Evolutionary conservation across 2,888 invertebrate genomes (phyloP).

Genomic region (Axea sp.): DNA sequence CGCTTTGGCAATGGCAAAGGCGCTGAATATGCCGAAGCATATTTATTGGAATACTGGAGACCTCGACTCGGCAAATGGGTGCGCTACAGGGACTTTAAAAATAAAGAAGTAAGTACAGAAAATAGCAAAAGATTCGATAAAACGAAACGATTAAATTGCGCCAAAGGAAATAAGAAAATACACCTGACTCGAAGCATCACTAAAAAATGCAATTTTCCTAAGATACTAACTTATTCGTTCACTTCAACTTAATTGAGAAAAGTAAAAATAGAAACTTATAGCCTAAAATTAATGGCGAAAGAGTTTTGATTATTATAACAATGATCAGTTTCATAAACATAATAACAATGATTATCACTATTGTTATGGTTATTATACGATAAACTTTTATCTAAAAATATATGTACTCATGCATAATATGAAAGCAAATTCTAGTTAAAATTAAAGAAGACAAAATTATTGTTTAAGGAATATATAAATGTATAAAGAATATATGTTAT

Average conservation of each 20-base stretch:
- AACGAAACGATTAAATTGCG: slow-evolving; percentile 35
- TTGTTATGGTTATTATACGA: no score
- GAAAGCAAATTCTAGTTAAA: no score
- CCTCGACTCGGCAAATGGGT: slow-evolving; percentile 83
- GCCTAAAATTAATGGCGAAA: no score
- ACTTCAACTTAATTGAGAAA: slow-evolving; percentile 2
- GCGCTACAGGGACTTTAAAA: slow-evolving; percentile 82
- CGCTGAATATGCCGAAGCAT: slow-evolving; percentile 84
- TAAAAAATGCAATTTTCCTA: slow-evolving; percentile 6
- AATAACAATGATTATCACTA: no score
- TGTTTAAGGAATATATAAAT: no score
- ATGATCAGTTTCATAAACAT: no score
- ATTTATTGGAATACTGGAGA: slow-evolving; percentile 84
- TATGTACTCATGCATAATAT: no score
- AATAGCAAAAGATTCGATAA: slow-evolving; percentile 47
- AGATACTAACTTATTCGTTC: slow-evolving; percentile 6
- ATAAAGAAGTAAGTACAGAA: slow-evolving; percentile 81
- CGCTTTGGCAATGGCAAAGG: slow-evolving; percentile 87
- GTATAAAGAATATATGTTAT: no score
- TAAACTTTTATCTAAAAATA: no score
- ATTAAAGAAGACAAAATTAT: no score
- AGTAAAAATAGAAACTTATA: no score
- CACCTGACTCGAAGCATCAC: slow-evolving; percentile 2
- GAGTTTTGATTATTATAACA: no score
- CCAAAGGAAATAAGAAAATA: slow-evolving; percentile 27